These are phyloP conservation scores for Zosterops borbonicus DNA, from an alignment of 2,113 vertebrate genomes.

Conservation along the genomic window DNA sequence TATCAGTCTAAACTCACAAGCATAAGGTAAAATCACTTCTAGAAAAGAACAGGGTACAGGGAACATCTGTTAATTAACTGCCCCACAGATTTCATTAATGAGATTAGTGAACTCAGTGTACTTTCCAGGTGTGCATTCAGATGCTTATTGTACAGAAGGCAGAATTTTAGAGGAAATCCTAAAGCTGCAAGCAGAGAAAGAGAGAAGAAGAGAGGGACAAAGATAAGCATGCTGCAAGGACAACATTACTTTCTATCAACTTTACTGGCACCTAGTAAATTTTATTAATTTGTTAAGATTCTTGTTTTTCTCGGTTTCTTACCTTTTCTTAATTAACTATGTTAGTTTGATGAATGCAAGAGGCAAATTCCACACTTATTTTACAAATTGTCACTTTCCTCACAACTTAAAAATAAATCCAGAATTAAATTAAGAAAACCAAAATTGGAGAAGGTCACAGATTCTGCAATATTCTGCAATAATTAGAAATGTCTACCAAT, in stretches of 20 bases:
- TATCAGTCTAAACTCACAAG: background rate
- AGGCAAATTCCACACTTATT: background rate
- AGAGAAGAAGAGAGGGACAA: background rate
- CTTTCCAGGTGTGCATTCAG: background rate
- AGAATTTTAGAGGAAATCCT: background rate
- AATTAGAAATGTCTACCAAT: background rate
- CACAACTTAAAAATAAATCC: background rate
- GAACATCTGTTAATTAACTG: background rate
- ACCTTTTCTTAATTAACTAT: background rate
- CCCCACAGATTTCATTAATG: background rate
- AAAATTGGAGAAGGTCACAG: background rate
- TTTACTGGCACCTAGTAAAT: background rate
- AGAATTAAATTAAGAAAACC: background rate
- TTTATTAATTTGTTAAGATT: background rate
- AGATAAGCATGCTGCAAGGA: background rate
- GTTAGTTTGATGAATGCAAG: background rate
- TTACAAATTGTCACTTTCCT: background rate
- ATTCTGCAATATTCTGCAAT: background rate
- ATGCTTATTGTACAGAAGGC: background rate
- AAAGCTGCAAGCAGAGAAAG: background rate
- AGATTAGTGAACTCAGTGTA: background rate
- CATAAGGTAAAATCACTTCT: background rate
- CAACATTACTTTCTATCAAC: background rate
- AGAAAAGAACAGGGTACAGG: background rate
- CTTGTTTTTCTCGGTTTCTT: background rate